Conservation (phyloP, 1,140 invertebrate species). For the Ylistrum balloti region DNA sequence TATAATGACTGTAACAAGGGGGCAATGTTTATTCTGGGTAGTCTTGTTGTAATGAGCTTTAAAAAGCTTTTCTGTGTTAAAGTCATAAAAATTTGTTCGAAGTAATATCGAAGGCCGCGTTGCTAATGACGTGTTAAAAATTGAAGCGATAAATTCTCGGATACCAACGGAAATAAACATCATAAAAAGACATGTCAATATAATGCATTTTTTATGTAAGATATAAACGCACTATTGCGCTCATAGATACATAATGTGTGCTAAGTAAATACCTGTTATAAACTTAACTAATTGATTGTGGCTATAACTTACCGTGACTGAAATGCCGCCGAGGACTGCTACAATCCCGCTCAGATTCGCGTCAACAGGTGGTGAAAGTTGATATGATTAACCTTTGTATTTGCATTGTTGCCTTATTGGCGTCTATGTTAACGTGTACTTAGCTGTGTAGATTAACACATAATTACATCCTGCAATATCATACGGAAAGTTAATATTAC, state of each 20-base stretch:
- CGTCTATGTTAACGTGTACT: not conserved
- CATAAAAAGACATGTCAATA: not conserved
- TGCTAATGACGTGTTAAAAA: too few relatives aligned
- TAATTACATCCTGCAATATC: not conserved
- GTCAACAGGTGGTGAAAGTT: not conserved
- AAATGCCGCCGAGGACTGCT: not conserved
- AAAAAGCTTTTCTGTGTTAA: conserved; percentile 15
- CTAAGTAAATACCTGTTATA: not conserved
- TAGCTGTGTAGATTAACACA: not conserved
- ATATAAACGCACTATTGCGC: not conserved
- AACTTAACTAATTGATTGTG: not conserved
- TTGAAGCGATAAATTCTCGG: too few relatives aligned
- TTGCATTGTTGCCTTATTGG: not conserved
- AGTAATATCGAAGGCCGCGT: too few relatives aligned
- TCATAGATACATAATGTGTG: not conserved
- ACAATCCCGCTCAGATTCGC: not conserved
- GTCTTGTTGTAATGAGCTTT: not conserved
- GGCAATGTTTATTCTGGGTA: not conserved
- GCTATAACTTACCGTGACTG: not conserved
- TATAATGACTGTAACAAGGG: not conserved
- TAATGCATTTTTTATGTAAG: not conserved
- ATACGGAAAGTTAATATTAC: too few relatives aligned
- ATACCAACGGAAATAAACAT: too few relatives aligned
- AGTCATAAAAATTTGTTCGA: not conserved
- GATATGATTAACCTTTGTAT: not conserved